These are phyloP conservation scores for Panthera leo DNA, from an alignment of 2,113 vertebrate species.

Conservation along the genomic window DNA sequence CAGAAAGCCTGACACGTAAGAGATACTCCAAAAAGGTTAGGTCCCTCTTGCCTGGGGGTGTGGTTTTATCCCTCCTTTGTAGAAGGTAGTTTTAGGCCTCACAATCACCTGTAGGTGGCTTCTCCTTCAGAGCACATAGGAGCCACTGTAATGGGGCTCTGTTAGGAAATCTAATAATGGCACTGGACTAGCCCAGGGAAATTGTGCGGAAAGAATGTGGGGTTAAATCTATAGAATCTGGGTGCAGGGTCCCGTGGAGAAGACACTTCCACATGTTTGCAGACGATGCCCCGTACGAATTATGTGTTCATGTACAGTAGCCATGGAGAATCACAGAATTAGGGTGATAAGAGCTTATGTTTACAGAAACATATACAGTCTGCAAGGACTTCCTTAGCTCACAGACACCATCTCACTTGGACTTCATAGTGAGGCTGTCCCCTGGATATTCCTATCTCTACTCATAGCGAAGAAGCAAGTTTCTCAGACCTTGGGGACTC, in stretches of 20 bases:
- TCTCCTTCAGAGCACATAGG: neutral
- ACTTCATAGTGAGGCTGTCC: rapidly evolving
- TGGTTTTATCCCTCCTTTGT: neutral
- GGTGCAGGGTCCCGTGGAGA: neutral
- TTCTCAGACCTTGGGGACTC: neutral
- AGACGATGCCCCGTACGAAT: neutral
- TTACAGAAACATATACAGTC: neutral
- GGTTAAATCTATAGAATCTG: neutral
- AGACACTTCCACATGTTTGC: neutral
- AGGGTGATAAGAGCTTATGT: neutral
- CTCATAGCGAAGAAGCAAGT: neutral
- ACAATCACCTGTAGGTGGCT: neutral
- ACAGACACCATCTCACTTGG: rapidly evolving
- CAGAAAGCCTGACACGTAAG: neutral
- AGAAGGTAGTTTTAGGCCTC: neutral
- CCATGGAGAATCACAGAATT: neutral
- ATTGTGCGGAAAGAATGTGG: neutral
- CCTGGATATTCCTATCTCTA: neutral
- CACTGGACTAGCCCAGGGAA: neutral
- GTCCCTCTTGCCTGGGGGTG: neutral
- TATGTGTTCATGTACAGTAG: rapidly evolving
- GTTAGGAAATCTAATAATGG: neutral
- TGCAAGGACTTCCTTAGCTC: neutral
- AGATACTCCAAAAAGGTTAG: neutral
- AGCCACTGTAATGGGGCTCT: neutral